phyloP scores from a whole-genome alignment of 2,797 vertebrate genomes.

The Gymnothorax javanicus region DNA sequence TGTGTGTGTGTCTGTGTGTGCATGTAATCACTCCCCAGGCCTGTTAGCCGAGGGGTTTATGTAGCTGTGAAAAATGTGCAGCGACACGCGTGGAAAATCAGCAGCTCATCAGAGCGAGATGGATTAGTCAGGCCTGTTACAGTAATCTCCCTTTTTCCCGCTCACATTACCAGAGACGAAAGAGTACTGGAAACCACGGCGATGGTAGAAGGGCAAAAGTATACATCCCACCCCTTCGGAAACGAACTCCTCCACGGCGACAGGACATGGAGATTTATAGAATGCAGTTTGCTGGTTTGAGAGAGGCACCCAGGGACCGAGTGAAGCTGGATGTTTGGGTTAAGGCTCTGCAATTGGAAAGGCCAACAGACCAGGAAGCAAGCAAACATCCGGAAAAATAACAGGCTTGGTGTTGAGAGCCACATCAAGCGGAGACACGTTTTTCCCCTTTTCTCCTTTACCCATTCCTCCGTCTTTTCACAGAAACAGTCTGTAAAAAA shows the following conservation, averaged over 20 bases:
- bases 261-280: too few species aligned
- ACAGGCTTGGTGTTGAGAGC: background rate
- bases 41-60: slow-evolving; percentile 49
- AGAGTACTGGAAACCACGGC: too few species aligned
- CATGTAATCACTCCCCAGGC: slow-evolving; percentile 54
- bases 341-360: background rate
- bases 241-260: too few species aligned
- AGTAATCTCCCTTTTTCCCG: slow-evolving; percentile 68
- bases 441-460: slow-evolving; percentile 32
- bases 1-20: too few species aligned
- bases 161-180: slow-evolving; percentile 62
- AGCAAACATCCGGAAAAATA: slow-evolving; percentile 33
- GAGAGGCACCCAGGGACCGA: background rate
- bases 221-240: too few species aligned
- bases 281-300: too few species aligned
- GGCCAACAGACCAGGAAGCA: slow-evolving; percentile 42
- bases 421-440: background rate
- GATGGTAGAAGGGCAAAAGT: slow-evolving; percentile 45
- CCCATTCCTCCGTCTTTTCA: background rate
- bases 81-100: slow-evolving; percentile 62
- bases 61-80: slow-evolving; percentile 46
- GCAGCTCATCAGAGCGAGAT: slow-evolving; percentile 61
- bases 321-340: background rate
- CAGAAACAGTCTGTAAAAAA: too few species aligned
- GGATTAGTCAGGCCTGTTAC: slow-evolving; percentile 74